These are phyloP conservation scores for Drosophila gaucha DNA, from an alignment of 2,888 invertebrate species.

Conservation along the genomic window DNA sequence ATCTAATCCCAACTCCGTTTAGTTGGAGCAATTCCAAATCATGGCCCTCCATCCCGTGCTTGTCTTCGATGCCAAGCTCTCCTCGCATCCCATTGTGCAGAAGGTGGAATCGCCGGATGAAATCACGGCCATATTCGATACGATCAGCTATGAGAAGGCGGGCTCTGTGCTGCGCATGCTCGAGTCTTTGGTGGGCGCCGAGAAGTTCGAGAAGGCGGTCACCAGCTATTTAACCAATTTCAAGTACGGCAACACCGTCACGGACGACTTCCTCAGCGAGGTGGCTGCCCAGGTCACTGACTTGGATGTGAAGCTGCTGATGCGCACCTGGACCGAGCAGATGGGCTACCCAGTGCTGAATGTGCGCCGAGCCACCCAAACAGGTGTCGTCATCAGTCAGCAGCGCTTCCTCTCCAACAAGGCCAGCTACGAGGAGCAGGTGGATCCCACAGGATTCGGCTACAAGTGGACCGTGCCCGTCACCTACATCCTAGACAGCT, in stretches of 20 bases:
- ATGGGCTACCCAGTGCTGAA: slow-evolving; percentile 93
- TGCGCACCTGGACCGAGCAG: slow-evolving; percentile 95
- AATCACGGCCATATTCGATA: slow-evolving; percentile 95
- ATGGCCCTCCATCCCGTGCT: slow-evolving; percentile 90
- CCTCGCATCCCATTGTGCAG: slow-evolving; percentile 95
- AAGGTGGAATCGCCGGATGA: slow-evolving; percentile 93
- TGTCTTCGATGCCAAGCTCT: slow-evolving; percentile 90
- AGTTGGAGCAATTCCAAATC: slow-evolving; percentile 91
- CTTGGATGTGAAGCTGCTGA: slow-evolving; percentile 86
- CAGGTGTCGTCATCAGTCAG: slow-evolving; percentile 87
- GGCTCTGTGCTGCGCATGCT: slow-evolving; percentile 94
- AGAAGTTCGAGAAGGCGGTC: slow-evolving; percentile 90
- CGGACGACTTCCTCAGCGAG: slow-evolving; percentile 89
- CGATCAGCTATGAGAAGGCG: slow-evolving; percentile 96
- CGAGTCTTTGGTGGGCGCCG: slow-evolving; percentile 89
- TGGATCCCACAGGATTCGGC: slow-evolving; percentile 85
- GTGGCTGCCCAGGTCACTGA: slow-evolving; percentile 86
- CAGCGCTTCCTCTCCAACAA: slow-evolving; percentile 90
- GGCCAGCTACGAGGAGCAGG: slow-evolving; percentile 84
- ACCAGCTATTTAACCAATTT: slow-evolving; percentile 90
- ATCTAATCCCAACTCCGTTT: neutral
- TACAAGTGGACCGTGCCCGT: slow-evolving; percentile 94
- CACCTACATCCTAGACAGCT: slow-evolving; percentile 88
- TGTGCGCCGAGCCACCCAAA: slow-evolving; percentile 85
- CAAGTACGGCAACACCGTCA: slow-evolving; percentile 91